These are phyloP conservation scores for Prinia subflava DNA, from an alignment of 2,113 vertebrate genomes.

Conservation along the genomic window DNA sequence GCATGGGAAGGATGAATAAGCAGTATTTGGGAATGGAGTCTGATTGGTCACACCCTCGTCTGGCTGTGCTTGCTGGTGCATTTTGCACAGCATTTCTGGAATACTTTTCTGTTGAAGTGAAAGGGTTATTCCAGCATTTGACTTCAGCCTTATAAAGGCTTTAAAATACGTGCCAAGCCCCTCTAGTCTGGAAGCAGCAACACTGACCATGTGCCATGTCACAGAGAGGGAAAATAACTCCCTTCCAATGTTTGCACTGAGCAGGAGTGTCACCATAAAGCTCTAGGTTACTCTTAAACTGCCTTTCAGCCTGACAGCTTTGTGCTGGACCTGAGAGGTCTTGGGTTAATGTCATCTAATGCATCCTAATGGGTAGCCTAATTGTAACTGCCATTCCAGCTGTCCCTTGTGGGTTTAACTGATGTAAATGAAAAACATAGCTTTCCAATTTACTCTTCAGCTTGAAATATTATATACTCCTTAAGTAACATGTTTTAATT, in stretches of 20 bases:
- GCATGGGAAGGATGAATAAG: conserved; percentile 22
- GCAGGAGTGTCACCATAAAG: conserved; percentile 31
- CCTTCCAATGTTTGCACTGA: background rate
- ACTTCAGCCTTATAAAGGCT: background rate
- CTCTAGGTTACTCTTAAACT: conserved; percentile 16
- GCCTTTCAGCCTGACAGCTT: conserved; percentile 11
- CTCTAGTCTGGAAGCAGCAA: background rate
- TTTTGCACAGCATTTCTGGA: conserved; percentile 6
- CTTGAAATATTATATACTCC: conserved; percentile 50
- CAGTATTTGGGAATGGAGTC: conserved; percentile 23
- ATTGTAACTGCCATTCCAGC: conserved; percentile 63
- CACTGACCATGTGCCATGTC: background rate
- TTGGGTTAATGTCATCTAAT: conserved; percentile 69
- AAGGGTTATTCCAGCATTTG: conserved; percentile 9
- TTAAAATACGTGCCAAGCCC: background rate
- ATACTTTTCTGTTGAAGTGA: background rate
- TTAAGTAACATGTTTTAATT: conserved; percentile 54
- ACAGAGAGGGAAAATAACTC: background rate
- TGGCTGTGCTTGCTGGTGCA: background rate
- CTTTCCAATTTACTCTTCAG: conserved; percentile 35
- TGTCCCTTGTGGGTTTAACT: conserved; percentile 58
- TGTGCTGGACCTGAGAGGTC: conserved; percentile 56
- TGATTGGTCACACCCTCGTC: background rate
- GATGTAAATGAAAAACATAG: conserved; percentile 61
- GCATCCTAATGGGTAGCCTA: conserved; percentile 61